phyloP scores from a whole-genome alignment of 2,797 vertebrate genomes.

The Rhinichthys osculus region DNA sequence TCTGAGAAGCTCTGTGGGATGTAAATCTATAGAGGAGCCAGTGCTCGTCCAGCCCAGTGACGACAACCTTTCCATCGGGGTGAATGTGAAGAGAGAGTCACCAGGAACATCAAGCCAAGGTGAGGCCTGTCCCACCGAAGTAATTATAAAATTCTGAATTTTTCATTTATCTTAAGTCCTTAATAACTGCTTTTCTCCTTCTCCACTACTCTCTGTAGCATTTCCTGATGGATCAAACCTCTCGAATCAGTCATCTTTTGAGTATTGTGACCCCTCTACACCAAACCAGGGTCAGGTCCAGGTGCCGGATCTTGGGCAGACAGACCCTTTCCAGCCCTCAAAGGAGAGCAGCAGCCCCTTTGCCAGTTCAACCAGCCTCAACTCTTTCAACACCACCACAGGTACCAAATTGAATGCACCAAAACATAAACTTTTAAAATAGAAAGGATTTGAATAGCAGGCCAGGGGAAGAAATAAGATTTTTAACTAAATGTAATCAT shows the following conservation, averaged over 20 bases:
- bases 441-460: not conserved
- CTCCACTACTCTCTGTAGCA: constrained; percentile 57
- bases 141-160: not conserved
- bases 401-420: constrained; percentile 64
- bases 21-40: constrained; percentile 60
- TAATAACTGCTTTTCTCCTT: not conserved
- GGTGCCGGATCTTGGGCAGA: constrained; percentile 66
- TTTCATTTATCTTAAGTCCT: not conserved
- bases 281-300: constrained; percentile 69
- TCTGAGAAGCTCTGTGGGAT: constrained; percentile 79
- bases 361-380: constrained; percentile 76
- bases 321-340: constrained; percentile 76
- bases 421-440: not conserved
- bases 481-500: not conserved
- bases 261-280: constrained; percentile 83
- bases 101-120: constrained; percentile 76
- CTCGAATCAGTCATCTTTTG: constrained; percentile 80
- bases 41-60: constrained; percentile 70
- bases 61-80: constrained; percentile 71
- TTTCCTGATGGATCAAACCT: constrained; percentile 75
- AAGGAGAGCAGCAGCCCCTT: constrained; percentile 79
- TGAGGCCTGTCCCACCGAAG: constrained; percentile 44
- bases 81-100: constrained; percentile 79
- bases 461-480: not conserved
- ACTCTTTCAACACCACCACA: constrained; percentile 77